phyloP scores from a whole-genome alignment of 30 jellyfish, hydroid and myxozoan genomes.

The Hydra vulgaris region DNA sequence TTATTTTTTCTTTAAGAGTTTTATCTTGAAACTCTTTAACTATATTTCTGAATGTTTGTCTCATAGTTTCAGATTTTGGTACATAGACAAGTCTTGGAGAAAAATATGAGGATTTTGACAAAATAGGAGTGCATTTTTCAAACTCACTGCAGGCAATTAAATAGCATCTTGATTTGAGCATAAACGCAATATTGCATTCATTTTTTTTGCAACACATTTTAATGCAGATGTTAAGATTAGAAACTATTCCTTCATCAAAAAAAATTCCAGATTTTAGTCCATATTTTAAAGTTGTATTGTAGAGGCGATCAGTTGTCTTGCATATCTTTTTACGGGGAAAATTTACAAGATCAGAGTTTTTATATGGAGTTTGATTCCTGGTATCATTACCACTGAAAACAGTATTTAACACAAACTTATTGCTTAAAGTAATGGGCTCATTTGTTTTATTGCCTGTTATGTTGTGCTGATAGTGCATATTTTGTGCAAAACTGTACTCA shows the following conservation, averaged over 20 bases:
- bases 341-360: background rate
- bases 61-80: constrained; percentile 4
- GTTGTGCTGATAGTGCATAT: no score
- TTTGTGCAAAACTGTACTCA: no score
- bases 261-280: constrained; percentile 25
- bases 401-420: background rate
- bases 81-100: constrained; percentile 43
- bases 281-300: constrained; percentile 14
- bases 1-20: background rate
- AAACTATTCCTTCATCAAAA: constrained; percentile 46
- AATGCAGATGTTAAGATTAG: constrained; percentile 44
- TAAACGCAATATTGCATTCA: constrained; percentile 69
- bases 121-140: constrained; percentile 37
- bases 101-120: constrained; percentile 39
- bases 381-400: background rate
- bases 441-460: no score
- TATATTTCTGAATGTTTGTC: background rate
- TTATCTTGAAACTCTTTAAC: constrained; percentile 4
- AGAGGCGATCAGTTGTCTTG: background rate
- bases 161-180: constrained; percentile 59
- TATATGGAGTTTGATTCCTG: background rate
- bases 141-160: constrained; percentile 45
- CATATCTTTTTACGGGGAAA: constrained; percentile 1
- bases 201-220: constrained; percentile 53
- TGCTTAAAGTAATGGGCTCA: no score